Evolutionary conservation across 2,797 vertebrate species (phyloP).

Genomic region (Acanthurus lineatus): DNA sequence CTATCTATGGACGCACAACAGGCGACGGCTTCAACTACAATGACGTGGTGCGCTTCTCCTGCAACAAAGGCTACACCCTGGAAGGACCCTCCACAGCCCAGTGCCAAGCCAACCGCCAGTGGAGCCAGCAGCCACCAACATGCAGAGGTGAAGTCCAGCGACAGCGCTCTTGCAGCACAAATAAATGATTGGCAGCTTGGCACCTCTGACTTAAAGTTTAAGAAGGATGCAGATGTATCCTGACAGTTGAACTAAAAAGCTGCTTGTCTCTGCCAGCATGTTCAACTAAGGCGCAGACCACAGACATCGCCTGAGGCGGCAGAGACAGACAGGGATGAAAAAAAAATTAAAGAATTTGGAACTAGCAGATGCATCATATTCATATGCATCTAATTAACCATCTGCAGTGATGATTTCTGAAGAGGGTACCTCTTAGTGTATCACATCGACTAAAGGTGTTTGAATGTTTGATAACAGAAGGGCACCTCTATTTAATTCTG

Average conservation of each 20-base stretch:
- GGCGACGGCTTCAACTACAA: constrained; percentile 98
- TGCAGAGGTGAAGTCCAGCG: constrained; percentile 90
- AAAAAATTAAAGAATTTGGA: constrained; percentile 8
- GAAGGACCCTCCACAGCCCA: constrained; percentile 95
- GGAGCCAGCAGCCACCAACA: constrained; percentile 95
- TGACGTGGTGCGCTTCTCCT: constrained; percentile 94
- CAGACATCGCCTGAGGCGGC: constrained; percentile 10
- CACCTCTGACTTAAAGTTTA: constrained; percentile 44
- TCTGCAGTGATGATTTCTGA: constrained; percentile 22
- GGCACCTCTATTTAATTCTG: constrained; percentile 29
- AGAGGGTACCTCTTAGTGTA: constrained; percentile 7
- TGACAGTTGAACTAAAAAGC: constrained; percentile 52
- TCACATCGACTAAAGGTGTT: constrained; percentile 25
- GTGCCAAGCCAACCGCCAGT: constrained; percentile 95
- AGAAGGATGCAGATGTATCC: constrained; percentile 36
- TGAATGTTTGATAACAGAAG: constrained; percentile 35
- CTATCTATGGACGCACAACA: constrained; percentile 96
- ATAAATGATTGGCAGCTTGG: constrained; percentile 41
- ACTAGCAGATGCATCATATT: constrained; percentile 7
- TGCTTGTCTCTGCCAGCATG: constrained; percentile 38
- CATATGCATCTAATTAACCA: constrained; percentile 28
- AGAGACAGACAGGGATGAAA: neutral
- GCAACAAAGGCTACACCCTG: constrained; percentile 96
- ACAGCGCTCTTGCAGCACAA: constrained; percentile 21
- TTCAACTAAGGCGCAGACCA: constrained; percentile 12